A percentile compares a stretch with the other conserved stretches of the same genome.
Evolutionary conservation across 2,797 vertebrate genomes (phyloP).

Genomic region (Rhinoraja longicauda): DNA sequence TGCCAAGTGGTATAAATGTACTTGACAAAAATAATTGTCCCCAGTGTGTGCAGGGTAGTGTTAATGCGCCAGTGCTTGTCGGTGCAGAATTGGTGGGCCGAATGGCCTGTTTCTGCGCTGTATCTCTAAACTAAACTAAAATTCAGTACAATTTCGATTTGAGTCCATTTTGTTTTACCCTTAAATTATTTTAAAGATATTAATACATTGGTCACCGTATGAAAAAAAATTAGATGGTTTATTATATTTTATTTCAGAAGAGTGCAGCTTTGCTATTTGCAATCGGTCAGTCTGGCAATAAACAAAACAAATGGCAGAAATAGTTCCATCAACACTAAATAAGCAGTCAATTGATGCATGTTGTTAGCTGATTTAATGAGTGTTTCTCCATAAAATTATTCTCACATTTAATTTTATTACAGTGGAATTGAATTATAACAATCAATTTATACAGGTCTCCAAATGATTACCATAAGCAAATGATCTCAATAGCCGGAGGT

Average conservation of each 20-base stretch:
- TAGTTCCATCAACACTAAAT: background rate
- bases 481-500: background rate
- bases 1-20: too few species aligned
- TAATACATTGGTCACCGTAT: background rate
- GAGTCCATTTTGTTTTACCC: background rate
- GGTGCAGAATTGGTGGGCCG: too few species aligned
- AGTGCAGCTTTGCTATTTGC: background rate
- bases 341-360: background rate
- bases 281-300: background rate
- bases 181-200: background rate
- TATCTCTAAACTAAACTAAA: too few species aligned
- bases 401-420: constrained; percentile 24
- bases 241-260: background rate
- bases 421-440: constrained; percentile 1
- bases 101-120: too few species aligned
- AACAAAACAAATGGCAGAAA: background rate
- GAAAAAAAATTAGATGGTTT: background rate
- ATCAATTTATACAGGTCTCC: constrained; percentile 14
- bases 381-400: background rate
- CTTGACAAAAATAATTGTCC: too few species aligned
- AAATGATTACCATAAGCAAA: constrained; percentile 14
- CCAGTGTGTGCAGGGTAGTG: too few species aligned
- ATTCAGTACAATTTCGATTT: background rate
- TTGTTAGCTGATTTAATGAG: background rate
- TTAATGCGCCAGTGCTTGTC: too few species aligned